Base-by-base conservation (phyloP, 2,113 vertebrate species). In the Macquaria ambigua region DNA sequence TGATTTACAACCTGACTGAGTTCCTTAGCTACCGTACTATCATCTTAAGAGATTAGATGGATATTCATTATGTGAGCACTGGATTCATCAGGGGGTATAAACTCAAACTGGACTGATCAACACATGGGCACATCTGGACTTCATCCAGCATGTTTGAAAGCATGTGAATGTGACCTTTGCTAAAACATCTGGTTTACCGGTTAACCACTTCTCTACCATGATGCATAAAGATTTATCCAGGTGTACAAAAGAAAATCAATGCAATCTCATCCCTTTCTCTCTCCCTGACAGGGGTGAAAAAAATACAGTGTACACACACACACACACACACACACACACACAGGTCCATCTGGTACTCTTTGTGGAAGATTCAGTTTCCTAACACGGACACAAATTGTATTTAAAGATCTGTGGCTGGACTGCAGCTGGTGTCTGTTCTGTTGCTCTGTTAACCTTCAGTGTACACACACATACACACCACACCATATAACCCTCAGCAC, bases 61-160 rank as follows among this genome's bases (percentile, higher is more conserved):
- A 75, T 61, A 43, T 66, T 67, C 50, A 77, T 46, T 11, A 61
- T 61, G 55, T 46, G 50, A 74, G 59, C 16, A 68, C 68, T 41
- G 67, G 76, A 66, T 64, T 83, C 53, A 67, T 28, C n/a, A 23
- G 31, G 11, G 12, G 21, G 14, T 9, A 58, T 69, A 5, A 56
- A 11, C 63, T 64, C 64, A 5, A 56, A 11, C 63, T 64, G 28
- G 41, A 81, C 46, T 23, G n/a, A 81, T 58, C 56, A 53, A 31
- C 31, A 63, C 66, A 70, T 28, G 20, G n/a, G 10, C 70, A 81
- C 86, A 92, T 79, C 73, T 89, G 85, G 84, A 78, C 63, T 50
- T 79, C 18, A 84, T 79, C 66, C 59, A 71, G 28, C 16, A 48
- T 55, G 25, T 58, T 56, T 56, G 25, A 74, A 21, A 79, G 8